Conservation (phyloP, 2,888 invertebrate species). For the Sympetrum striolatum region DNA sequence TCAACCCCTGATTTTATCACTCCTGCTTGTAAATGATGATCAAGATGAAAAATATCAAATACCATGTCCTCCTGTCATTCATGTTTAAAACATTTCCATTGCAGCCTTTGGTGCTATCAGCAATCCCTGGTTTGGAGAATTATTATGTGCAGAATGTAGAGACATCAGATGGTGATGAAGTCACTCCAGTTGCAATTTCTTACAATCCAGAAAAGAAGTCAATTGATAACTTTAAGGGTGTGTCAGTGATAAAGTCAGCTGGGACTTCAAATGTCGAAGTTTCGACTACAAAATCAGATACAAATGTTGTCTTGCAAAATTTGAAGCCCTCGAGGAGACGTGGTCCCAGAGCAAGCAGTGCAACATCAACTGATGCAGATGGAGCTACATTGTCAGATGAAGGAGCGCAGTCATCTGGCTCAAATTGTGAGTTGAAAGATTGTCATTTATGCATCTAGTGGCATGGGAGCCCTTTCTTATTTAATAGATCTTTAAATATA, state of each 20-base stretch:
- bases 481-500: background rate
- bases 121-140: conserved; percentile 22
- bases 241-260: conserved; percentile 15
- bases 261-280: background rate
- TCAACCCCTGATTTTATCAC: too few relatives aligned
- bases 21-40: too few relatives aligned
- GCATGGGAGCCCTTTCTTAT: background rate
- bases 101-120: conserved; percentile 24
- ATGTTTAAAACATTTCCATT: background rate
- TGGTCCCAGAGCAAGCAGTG: conserved; percentile 1
- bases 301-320: background rate
- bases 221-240: conserved; percentile 12
- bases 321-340: background rate
- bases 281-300: background rate
- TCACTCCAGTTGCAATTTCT: background rate
- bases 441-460: background rate
- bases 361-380: background rate
- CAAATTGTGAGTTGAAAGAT: background rate
- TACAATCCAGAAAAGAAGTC: background rate
- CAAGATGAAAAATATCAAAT: too few relatives aligned
- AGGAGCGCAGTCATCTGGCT: background rate
- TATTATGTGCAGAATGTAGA: conserved; percentile 32
- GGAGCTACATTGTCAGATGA: background rate
- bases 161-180: conserved; percentile 11
- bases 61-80: too few relatives aligned